Evolutionary conservation across 2,888 invertebrate genomes (phyloP).

Genomic region (Chromoteleia sp.): DNA sequence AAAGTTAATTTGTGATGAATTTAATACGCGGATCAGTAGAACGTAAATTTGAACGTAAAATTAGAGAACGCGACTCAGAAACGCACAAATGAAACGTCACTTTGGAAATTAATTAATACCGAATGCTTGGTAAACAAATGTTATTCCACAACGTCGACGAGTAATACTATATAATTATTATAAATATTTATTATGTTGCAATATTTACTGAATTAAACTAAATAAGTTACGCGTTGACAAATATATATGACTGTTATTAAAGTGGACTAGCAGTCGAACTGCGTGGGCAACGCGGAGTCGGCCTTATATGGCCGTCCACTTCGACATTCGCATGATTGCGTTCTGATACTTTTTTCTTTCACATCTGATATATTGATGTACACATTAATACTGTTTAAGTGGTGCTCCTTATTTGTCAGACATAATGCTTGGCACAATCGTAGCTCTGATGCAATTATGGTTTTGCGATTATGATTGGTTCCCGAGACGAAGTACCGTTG

Average conservation of each 20-base stretch:
- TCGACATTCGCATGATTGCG: conserved; percentile 72
- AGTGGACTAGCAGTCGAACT: conserved; percentile 20
- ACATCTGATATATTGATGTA: conserved; percentile 21
- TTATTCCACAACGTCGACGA: no score
- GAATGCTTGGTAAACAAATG: no score
- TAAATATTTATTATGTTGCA: conserved; percentile 4
- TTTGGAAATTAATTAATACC: not conserved
- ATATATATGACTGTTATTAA: conserved; percentile 33
- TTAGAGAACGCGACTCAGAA: no score
- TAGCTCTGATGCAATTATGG: conserved; percentile 5
- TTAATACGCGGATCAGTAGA: not conserved
- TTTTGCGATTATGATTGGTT: conserved; percentile 1
- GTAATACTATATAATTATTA: not conserved
- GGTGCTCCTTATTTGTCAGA: conserved; percentile 34
- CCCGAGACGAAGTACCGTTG: not conserved
- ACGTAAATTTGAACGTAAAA: not conserved
- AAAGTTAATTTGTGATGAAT: not conserved
- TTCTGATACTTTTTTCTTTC: conserved; percentile 69
- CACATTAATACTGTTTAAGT: conserved; percentile 28
- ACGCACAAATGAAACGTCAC: no score
- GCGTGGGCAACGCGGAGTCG: conserved; percentile 52
- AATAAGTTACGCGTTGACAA: conserved; percentile 25
- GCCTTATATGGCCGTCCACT: conserved; percentile 66
- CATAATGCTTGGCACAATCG: conserved; percentile 3
- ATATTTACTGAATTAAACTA: conserved; percentile 16